Evolutionary conservation across 2,113 vertebrate species (phyloP).

Genomic region (Rhea pennata): DNA sequence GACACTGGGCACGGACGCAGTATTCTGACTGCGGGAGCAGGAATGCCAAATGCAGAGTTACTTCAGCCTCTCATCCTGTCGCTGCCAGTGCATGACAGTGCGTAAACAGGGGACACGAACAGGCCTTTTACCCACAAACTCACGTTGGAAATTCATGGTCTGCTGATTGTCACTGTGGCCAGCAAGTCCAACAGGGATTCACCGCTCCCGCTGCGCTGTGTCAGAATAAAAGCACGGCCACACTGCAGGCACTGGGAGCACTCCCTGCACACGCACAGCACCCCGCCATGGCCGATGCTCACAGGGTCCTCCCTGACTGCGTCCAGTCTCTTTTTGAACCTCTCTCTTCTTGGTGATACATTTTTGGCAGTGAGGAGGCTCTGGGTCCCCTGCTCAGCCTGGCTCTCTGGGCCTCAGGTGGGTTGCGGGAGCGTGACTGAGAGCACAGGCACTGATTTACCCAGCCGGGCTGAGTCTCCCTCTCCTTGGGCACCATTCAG

Average conservation of each 20-base stretch:
- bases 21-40: constrained; percentile 38
- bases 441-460: not conserved
- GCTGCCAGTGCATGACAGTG: not conserved
- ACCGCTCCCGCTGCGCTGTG: rapidly evolving
- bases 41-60: not conserved
- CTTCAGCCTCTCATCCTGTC: not conserved
- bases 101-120: not conserved
- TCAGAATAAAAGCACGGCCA: not conserved
- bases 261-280: too few relatives aligned
- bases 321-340: not conserved
- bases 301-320: too few relatives aligned
- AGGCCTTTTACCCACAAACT: constrained; percentile 8
- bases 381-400: rapidly evolving
- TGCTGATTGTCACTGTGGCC: not conserved
- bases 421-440: rapidly evolving
- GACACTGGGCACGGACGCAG: not conserved
- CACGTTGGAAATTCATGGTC: constrained; percentile 8
- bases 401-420: not conserved
- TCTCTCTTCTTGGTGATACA: not conserved
- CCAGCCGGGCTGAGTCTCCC: not conserved
- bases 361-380: not conserved
- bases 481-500: rapidly evolving
- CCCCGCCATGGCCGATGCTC: too few relatives aligned
- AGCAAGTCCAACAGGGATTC: not conserved
- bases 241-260: too few relatives aligned